A percentile compares a stretch with the other conserved stretches of the same genome.
Evolutionary conservation across 2,888 invertebrate species (phyloP).

Genomic region (Euzophera pinguis): DNA sequence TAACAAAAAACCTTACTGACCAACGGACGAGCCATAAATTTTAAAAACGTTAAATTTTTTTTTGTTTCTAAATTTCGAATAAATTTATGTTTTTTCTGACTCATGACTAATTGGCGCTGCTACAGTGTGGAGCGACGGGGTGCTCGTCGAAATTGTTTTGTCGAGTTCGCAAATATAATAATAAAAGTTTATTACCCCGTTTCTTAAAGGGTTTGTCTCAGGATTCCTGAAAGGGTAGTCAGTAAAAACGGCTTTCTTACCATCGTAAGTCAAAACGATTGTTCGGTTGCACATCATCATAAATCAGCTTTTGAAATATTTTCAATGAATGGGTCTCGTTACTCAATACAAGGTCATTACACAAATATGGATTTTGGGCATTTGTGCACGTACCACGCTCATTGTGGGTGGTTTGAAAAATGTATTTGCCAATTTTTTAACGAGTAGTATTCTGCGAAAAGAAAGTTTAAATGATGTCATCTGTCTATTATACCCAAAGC

Average conservation of each 20-base stretch:
- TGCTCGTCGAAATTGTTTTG: conserved; percentile 57
- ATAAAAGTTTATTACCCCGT: conserved; percentile 77
- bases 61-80: conserved; percentile 56
- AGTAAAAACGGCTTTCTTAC: conserved; percentile 50
- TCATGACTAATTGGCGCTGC: conserved; percentile 71
- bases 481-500: conserved; percentile 42
- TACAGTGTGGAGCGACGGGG: conserved; percentile 57
- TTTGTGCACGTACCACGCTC: conserved; percentile 66
- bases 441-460: conserved; percentile 61
- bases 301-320: conserved; percentile 71
- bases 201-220: conserved; percentile 73
- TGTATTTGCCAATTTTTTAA: conserved; percentile 50
- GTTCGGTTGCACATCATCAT: conserved; percentile 73
- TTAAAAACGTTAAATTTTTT: conserved; percentile 54
- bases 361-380: conserved; percentile 77
- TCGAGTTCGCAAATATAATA: conserved; percentile 75
- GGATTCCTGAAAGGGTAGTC: conserved; percentile 66
- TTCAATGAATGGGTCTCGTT: conserved; percentile 57
- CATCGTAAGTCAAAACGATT: conserved; percentile 72
- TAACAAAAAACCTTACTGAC: conserved; percentile 56
- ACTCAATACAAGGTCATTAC: conserved; percentile 75
- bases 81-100: conserved; percentile 47
- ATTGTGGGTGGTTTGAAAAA: conserved; percentile 69
- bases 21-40: conserved; percentile 62
- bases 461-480: conserved; percentile 58